A percentile compares a stretch with the other conserved stretches of the same genome.
Evolutionary conservation across 2,113 vertebrate genomes (phyloP).

Genomic region (Hemibagrus wyckioides): DNA sequence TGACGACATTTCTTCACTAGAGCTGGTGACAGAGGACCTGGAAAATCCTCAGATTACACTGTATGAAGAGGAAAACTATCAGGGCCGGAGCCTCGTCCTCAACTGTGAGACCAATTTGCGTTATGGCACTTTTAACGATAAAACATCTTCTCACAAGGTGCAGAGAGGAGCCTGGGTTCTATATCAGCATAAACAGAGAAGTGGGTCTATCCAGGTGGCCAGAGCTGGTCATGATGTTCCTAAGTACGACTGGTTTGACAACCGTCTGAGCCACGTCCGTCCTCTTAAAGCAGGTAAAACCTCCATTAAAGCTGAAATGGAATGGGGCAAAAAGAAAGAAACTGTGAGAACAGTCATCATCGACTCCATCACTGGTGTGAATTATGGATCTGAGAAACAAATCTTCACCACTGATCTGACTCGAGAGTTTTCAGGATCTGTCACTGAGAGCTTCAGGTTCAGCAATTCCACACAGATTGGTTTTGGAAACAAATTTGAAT

Average conservation of each 20-base stretch:
- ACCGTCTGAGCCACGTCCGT: not conserved
- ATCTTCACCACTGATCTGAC: conserved; percentile 1
- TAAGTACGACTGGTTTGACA: not conserved
- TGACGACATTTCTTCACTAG: conserved; percentile 22
- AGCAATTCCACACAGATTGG: not conserved
- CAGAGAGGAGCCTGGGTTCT: conserved; percentile 36
- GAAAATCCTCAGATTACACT: conserved; percentile 42
- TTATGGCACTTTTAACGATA: conserved; percentile 4
- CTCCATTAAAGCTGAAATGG: not conserved
- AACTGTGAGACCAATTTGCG: conserved; percentile 9
- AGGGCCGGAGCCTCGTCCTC: conserved; percentile 9
- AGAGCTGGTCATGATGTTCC: conserved; percentile 16
- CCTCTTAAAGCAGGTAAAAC: conserved; percentile 15
- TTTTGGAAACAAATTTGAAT: not conserved
- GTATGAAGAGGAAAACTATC: conserved; percentile 1
- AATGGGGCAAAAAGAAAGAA: conserved; percentile 19
- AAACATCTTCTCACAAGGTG: conserved; percentile 24
- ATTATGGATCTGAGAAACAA: conserved; percentile 2
- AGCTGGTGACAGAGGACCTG: conserved; percentile 23
- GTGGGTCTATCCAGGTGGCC: not conserved
- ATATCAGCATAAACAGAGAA: not conserved
- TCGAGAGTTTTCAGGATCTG: not conserved
- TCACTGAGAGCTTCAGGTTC: conserved; percentile 17
- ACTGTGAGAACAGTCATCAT: not conserved
- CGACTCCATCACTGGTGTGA: conserved; percentile 7